These are phyloP conservation scores for Deilephila elpenor DNA, from an alignment of 2,888 invertebrate genomes.

Conservation along the genomic window DNA sequence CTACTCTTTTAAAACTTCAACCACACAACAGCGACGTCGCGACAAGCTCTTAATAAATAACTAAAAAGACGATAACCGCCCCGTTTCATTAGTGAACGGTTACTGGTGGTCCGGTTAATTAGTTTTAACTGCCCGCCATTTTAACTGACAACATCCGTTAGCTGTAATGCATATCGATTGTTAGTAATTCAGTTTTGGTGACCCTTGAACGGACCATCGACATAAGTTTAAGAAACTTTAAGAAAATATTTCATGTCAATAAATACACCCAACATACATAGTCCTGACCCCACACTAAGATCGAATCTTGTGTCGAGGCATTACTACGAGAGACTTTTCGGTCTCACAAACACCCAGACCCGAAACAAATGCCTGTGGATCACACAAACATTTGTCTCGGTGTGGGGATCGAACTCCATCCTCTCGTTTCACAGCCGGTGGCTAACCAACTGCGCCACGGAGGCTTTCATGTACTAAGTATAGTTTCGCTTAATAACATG, in stretches of 20 bases:
- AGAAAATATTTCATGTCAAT: not conserved
- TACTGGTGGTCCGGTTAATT: constrained; percentile 34
- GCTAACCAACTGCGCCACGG: too few relatives aligned
- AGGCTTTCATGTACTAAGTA: not conserved
- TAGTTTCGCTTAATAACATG: too few relatives aligned
- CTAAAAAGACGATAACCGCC: not conserved
- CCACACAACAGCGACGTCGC: not conserved
- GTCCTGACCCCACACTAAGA: too few relatives aligned
- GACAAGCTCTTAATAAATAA: not conserved
- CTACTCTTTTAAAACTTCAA: not conserved
- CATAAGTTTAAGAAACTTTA: not conserved
- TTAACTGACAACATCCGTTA: constrained; percentile 35
- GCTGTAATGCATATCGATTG: constrained; percentile 11
- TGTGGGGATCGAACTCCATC: too few relatives aligned
- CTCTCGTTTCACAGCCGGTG: too few relatives aligned
- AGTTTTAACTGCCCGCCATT: constrained; percentile 28
- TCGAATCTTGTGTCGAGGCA: too few relatives aligned
- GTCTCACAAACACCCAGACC: too few relatives aligned
- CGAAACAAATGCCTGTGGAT: too few relatives aligned
- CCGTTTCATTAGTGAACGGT: constrained; percentile 6
- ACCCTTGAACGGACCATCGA: not conserved
- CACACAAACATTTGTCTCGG: too few relatives aligned
- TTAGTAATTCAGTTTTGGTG: not conserved
- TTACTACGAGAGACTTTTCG: too few relatives aligned
- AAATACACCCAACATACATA: too few relatives aligned